Evolutionary conservation across 2,888 invertebrate species (phyloP), one percentile per base, ranked within the genome.

Genomic region (Andrena flavipes): DNA sequence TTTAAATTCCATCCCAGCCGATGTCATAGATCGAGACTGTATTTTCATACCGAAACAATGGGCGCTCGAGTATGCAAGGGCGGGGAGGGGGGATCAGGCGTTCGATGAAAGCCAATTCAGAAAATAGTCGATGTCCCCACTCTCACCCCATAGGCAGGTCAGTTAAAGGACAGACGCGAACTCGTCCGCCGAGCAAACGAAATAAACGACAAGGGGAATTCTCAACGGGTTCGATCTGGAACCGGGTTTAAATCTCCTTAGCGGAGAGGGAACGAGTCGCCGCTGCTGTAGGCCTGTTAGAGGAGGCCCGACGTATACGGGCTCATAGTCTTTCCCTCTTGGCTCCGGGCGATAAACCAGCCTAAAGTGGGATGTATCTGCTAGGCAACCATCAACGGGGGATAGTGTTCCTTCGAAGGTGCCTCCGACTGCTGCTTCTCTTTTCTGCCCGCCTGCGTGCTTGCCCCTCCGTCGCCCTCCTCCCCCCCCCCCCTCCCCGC

Each of bases 231-330:
- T 82, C 77, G 82, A 73, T 76, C 79, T 64, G 54, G 63, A 88
- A 88, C 88, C 87, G 87, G 88, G 88, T 88, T 88, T 88, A 88
- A 88, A 88, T 88, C 88, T 88, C 88, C 87, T 83, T 74, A 54
- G 81, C 48, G 77, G 73, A 48, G 80, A 75, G 73, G 33, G 80
- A 75, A 79, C 79, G 74, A 70, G 72, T 74, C 78, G 72, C 6
- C 75, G 72, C 70, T 80, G 82, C 77, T 82, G 76, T 82, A 80
- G 79, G 82, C 76, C 75, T 75, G 84, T 63, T 76, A 79, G 73
- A 62, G 63, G 26, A 60, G 59, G 30, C 16, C 33, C 35, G 54
- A 63, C 23, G 54, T 60, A 62, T 59, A 59, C 56, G 56, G 69
- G 68, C 73, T 67, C 65, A 23, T 26, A n/a, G 63, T 30, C 64